Conservation (phyloP, 30 jellyfish, hydroid and myxozoan species). For the Aurelia aurita region DNA sequence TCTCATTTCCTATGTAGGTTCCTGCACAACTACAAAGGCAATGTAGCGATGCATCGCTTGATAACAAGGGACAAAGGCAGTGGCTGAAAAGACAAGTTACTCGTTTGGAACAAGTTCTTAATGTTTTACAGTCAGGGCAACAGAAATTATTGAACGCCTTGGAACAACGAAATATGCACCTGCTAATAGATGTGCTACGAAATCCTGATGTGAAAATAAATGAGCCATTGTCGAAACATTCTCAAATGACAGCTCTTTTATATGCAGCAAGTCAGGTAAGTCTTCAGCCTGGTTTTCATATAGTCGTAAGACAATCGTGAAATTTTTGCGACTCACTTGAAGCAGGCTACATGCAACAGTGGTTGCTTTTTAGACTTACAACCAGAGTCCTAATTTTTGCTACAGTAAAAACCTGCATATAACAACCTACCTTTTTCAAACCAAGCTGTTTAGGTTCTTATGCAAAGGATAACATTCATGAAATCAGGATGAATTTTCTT, state of each 20-base stretch:
- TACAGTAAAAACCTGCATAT: no score
- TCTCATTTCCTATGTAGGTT: constrained; percentile 11
- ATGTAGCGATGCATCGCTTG: constrained; percentile 73
- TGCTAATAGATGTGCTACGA: constrained; percentile 41
- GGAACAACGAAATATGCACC: constrained; percentile 52
- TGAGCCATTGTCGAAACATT: constrained; percentile 62
- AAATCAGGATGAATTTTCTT: no score
- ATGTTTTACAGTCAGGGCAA: constrained; percentile 79
- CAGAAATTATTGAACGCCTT: constrained; percentile 72
- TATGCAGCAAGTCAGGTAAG: constrained; percentile 79
- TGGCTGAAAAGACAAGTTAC: constrained; percentile 79
- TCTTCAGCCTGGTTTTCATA: no score
- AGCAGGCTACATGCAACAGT: no score
- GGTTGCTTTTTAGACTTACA: no score
- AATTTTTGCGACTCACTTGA: no score
- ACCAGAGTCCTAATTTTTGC: no score
- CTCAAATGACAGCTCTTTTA: constrained; percentile 79
- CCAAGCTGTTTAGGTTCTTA: no score
- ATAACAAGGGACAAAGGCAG: constrained; percentile 67
- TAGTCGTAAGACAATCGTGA: no score
- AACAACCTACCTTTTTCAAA: no score
- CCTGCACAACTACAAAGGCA: constrained; percentile 81
- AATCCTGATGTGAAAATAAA: constrained; percentile 63
- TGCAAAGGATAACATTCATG: no score
- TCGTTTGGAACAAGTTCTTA: constrained; percentile 69